These are phyloP conservation scores for Monopterus albus DNA, from an alignment of 2,113 vertebrate genomes.

Conservation along the genomic window DNA sequence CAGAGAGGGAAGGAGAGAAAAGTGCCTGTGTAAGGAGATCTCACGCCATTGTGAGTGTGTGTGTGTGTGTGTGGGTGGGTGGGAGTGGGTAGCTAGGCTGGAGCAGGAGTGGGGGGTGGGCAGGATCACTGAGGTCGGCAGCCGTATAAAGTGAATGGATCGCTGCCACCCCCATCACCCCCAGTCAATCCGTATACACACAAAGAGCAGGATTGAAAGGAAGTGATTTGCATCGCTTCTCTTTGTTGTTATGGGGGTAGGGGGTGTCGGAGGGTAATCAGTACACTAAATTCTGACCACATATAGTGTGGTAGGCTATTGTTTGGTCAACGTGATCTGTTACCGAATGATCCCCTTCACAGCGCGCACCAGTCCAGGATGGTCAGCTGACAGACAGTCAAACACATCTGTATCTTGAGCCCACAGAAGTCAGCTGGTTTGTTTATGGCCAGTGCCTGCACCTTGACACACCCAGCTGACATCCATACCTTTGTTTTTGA, in stretches of 20 bases:
- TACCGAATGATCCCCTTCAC: too few relatives aligned
- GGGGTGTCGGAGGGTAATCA: conserved; percentile 35
- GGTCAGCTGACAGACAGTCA: too few relatives aligned
- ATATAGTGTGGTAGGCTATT: background rate
- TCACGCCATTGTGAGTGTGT: conserved; percentile 75
- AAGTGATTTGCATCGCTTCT: conserved; percentile 82
- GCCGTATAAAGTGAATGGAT: conserved; percentile 78
- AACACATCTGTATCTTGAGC: too few relatives aligned
- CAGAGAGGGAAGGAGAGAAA: conserved; percentile 52
- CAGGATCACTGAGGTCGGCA: conserved; percentile 67
- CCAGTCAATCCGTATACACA: conserved; percentile 71
- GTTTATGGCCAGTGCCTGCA: background rate
- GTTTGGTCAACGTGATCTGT: conserved; percentile 11
- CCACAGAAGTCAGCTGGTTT: background rate
- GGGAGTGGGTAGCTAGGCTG: too few relatives aligned
- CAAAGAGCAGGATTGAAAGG: conserved; percentile 80
- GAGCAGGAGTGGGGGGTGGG: conserved; percentile 64
- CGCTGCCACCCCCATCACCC: conserved; percentile 55
- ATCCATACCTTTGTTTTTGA: too few relatives aligned
- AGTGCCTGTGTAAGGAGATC: conserved; percentile 77
- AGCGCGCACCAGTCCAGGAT: background rate
- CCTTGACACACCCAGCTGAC: background rate
- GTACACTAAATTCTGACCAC: conserved; percentile 18
- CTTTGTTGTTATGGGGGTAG: conserved; percentile 54
- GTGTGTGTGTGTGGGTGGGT: conserved; percentile 59